Conservation (phyloP, 2,888 invertebrate genomes). For the Pammene aurita region DNA sequence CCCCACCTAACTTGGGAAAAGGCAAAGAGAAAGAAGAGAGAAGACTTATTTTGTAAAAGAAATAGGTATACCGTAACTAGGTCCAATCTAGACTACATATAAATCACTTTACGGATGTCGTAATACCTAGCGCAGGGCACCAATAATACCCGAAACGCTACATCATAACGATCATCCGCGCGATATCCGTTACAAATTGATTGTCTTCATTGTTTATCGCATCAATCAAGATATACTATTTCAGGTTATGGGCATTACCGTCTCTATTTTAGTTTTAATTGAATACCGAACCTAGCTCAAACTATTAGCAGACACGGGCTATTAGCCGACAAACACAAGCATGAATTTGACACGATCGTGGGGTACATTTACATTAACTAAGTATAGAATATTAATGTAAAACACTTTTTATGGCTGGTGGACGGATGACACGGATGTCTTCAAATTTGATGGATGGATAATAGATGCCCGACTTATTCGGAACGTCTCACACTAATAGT, state of each 20-base stretch:
- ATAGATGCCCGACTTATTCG: too few relatives aligned
- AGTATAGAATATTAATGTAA: too few relatives aligned
- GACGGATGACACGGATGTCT: too few relatives aligned
- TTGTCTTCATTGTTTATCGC: conserved; percentile 19
- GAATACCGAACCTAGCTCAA: not conserved
- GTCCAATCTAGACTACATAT: conserved; percentile 2
- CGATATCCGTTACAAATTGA: conserved; percentile 15
- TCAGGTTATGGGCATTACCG: not conserved
- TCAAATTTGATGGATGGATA: too few relatives aligned
- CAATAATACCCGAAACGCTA: not conserved
- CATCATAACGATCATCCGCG: conserved; percentile 5
- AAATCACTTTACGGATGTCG: conserved; percentile 6
- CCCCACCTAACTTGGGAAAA: too few relatives aligned
- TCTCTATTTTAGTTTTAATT: not conserved
- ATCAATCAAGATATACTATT: conserved; percentile 2
- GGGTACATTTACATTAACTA: too few relatives aligned
- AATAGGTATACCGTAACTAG: too few relatives aligned
- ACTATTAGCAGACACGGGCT: not conserved
- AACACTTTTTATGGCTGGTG: too few relatives aligned
- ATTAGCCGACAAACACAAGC: too few relatives aligned
- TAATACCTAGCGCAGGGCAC: not conserved
- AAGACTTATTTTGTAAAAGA: too few relatives aligned
- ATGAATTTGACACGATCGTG: not conserved
- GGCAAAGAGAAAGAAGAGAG: too few relatives aligned
- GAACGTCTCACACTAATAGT: too few relatives aligned